These are phyloP conservation scores for Cabera pusaria DNA, from an alignment of 2,888 invertebrate species.

Conservation along the genomic window DNA sequence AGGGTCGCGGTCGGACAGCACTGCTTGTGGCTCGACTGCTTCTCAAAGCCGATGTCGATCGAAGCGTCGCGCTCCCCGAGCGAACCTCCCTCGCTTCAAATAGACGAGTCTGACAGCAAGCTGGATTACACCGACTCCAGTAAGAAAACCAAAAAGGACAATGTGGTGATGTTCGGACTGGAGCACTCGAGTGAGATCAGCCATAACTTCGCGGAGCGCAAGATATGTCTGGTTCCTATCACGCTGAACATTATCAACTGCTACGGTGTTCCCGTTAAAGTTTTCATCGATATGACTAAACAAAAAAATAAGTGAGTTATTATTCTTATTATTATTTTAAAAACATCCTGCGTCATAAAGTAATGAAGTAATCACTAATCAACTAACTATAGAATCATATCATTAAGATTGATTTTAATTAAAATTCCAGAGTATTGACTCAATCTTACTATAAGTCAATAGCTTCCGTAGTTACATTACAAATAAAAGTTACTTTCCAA, in stretches of 20 bases:
- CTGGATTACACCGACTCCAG: conserved; percentile 44
- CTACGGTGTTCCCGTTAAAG: conserved; percentile 81
- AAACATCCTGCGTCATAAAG: too few species aligned
- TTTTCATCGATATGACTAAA: conserved; percentile 84
- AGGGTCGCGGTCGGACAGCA: conserved; percentile 87
- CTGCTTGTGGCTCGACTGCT: conserved; percentile 84
- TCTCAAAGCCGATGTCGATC: conserved; percentile 80
- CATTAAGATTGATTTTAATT: too few species aligned
- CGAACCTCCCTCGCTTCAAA: conserved; percentile 62
- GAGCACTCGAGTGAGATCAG: conserved; percentile 81
- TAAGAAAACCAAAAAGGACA: conserved; percentile 65
- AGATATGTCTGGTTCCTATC: conserved; percentile 87
- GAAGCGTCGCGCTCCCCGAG: conserved; percentile 42
- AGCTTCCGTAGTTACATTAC: too few species aligned
- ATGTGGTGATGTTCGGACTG: conserved; percentile 82
- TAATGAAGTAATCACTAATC: too few species aligned
- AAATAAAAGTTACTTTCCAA: too few species aligned
- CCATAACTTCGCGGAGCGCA: conserved; percentile 85
- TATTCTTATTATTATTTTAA: too few species aligned
- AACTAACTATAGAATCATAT: too few species aligned
- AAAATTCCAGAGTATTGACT: too few species aligned
- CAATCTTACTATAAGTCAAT: too few species aligned
- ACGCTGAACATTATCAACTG: conserved; percentile 87
- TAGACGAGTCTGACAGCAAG: conserved; percentile 58
- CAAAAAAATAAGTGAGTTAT: conserved; percentile 80